Percentiles rank a stretch among this genome's conserved stretches.
These are phyloP conservation scores for Mylabris phalerata DNA, from an alignment of 1,140 invertebrate genomes.

Conservation along the genomic window DNA sequence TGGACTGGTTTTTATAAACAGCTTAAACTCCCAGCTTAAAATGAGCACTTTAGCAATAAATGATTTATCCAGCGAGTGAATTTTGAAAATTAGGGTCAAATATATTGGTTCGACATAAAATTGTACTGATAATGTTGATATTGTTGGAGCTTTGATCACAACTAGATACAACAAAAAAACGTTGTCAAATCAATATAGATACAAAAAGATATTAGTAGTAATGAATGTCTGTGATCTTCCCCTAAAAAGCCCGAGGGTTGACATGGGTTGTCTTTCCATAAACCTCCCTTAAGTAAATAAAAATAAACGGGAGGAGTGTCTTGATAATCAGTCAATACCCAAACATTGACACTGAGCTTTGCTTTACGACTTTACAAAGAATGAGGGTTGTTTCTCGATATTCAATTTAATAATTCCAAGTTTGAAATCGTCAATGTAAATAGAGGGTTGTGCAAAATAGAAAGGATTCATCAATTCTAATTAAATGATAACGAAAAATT, in stretches of 20 bases:
- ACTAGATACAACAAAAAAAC: no score
- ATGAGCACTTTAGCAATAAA: no score
- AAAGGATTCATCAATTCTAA: constrained; percentile 3
- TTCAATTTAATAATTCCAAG: constrained; percentile 23
- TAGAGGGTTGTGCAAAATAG: constrained; percentile 1
- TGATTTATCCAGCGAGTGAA: no score
- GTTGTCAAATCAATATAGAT: background rate
- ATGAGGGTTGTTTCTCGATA: constrained; percentile 20
- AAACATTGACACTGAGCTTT: constrained; percentile 22
- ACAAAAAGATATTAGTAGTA: constrained; percentile 24
- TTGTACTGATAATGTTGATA: no score
- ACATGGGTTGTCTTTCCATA: constrained; percentile 4
- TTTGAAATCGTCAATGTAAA: constrained; percentile 17
- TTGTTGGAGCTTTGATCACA: no score
- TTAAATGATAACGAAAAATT: constrained; percentile 11
- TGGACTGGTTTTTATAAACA: no score
- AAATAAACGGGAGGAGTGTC: constrained; percentile 15
- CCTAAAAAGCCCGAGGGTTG: constrained; percentile 6
- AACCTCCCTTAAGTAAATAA: constrained; percentile 18
- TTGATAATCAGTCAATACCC: constrained; percentile 16
- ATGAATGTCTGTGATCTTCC: constrained; percentile 21
- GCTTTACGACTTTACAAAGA: constrained; percentile 7
- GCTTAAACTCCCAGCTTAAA: no score
- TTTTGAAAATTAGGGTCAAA: no score
- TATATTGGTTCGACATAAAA: no score